Percentiles rank a stretch among this genome's conserved stretches.
These are phyloP conservation scores for Chaetorhynchus papuensis DNA, from an alignment of 2,113 vertebrate genomes.

Conservation along the genomic window DNA sequence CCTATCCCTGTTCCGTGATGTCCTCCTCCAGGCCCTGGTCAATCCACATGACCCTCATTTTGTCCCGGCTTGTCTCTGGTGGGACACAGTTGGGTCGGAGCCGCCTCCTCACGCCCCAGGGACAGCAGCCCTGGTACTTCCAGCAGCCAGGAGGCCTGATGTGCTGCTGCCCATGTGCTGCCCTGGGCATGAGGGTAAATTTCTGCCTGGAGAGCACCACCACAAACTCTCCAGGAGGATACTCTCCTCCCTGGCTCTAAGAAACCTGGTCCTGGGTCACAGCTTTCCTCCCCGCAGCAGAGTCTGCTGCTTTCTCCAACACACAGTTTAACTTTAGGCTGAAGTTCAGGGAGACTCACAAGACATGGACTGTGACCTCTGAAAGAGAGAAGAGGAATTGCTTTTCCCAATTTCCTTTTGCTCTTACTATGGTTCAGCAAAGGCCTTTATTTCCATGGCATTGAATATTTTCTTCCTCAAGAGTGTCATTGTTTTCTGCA, in stretches of 20 bases:
- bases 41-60: not conserved
- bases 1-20: not conserved
- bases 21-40: not conserved
- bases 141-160: not conserved
- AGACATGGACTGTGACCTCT: not conserved
- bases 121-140: not conserved
- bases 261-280: not conserved
- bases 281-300: not conserved
- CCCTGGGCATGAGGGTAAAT: not conserved
- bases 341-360: not conserved
- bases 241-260: not conserved
- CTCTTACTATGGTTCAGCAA: not conserved
- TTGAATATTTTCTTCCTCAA: not conserved
- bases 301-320: not conserved
- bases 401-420: not conserved
- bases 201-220: not conserved
- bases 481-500: not conserved
- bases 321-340: rapidly evolving
- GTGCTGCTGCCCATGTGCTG: rapidly evolving
- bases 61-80: rapidly evolving
- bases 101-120: rapidly evolving
- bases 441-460: not conserved
- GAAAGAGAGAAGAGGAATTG: not conserved
- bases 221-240: not conserved
- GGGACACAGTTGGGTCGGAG: rapidly evolving